Conservation (phyloP, 2,888 invertebrate species). For the Caenorhabditis japonica region DNA sequence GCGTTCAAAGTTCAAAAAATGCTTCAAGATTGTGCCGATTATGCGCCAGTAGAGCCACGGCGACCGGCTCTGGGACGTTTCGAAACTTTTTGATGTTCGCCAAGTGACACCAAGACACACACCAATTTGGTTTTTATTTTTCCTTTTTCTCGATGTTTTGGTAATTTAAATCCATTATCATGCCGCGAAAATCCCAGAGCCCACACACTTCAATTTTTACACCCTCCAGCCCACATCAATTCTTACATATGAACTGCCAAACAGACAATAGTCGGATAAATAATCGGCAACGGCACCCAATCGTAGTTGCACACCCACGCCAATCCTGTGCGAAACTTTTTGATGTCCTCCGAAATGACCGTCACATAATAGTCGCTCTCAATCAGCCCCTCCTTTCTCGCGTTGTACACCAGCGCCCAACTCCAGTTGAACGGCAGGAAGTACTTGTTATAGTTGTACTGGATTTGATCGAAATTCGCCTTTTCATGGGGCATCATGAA, state of each 20-base stretch:
- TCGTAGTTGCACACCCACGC: conserved; percentile 74
- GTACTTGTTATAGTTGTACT: conserved; percentile 66
- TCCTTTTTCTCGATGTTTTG: too few relatives aligned
- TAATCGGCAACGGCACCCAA: conserved; percentile 75
- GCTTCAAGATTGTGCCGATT: too few relatives aligned
- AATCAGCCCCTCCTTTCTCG: conserved; percentile 61
- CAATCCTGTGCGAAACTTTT: conserved; percentile 70
- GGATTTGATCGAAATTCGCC: conserved; percentile 66
- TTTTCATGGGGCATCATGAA: conserved; percentile 69
- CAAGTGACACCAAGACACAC: too few relatives aligned
- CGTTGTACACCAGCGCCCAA: conserved; percentile 63
- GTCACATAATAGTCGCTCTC: conserved; percentile 64
- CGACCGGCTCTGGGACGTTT: too few relatives aligned
- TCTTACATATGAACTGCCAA: conserved; percentile 69
- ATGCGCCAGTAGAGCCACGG: too few relatives aligned
- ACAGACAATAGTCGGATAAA: conserved; percentile 75
- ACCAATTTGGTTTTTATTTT: too few relatives aligned
- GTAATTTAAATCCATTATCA: too few relatives aligned
- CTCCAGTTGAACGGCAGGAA: conserved; percentile 66
- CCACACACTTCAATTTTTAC: too few relatives aligned
- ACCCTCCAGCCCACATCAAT: too few relatives aligned
- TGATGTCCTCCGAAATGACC: conserved; percentile 68
- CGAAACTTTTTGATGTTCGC: too few relatives aligned
- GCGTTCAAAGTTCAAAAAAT: too few relatives aligned
- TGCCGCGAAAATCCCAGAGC: too few relatives aligned